Evolutionary conservation across 2,888 invertebrate species (phyloP), one percentile per base, ranked within the genome.

Genomic region (Carcina quercana): DNA sequence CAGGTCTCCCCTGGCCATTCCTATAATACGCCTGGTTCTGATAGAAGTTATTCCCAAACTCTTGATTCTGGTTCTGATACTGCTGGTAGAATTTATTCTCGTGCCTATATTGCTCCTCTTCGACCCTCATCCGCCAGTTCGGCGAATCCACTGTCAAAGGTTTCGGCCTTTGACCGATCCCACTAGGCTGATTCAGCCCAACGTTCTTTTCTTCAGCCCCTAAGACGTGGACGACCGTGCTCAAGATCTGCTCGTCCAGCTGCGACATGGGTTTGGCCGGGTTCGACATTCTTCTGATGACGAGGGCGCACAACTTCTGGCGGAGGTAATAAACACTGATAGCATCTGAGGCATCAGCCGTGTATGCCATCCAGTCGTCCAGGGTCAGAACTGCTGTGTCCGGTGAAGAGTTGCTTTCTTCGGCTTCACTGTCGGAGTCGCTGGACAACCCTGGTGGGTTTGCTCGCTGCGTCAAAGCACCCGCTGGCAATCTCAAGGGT

Each of bases 281-380:
- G 43, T 86, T 85, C 14, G 83, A 70, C 85, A 90, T 86, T 4
- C 88, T 82, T 3, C 84, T 70, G 29, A 92, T 78, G 39, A 93
- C 88, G 10, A 92, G 59, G 2, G 90, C 88, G 56, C 91, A 88
- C 68, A 91, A 88, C 47, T 92, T 91, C 63, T 92, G 91, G 3
- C 93, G 70, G 15, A 93, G 69, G 50, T 91, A 88, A 42, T 89
- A 85, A 1, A 90, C 86, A 43, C 90, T 69, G 26, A 88, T 85
- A 0, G 89, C 90, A 32, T 90, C 88, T 14, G 89, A 88, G 0
- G 87, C 86, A 54, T 90, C 89, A 0, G 90, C 82, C 22, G 88
- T 86, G 59, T 93, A 93, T 2, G 88, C 86, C 40, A 91, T 86
- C 92, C 92, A 93, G 37, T 91, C 91, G 54, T 93, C 92, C 0